A percentile compares a stretch with the other conserved stretches of the same genome.
These are phyloP conservation scores for Heliconius nattereri DNA, from an alignment of 1,140 invertebrate species.

Conservation along the genomic window DNA sequence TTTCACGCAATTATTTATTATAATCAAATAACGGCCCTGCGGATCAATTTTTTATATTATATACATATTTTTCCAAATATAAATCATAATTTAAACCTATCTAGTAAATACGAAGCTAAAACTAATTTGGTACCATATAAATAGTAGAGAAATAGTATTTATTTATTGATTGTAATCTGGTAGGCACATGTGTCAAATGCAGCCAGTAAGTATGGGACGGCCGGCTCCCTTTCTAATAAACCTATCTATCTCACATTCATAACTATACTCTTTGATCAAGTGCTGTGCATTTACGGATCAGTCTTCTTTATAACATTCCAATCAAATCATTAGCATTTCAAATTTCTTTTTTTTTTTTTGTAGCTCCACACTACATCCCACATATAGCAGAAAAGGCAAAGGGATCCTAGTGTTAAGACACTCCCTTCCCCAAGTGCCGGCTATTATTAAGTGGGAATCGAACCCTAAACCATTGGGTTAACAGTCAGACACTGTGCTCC, in stretches of 20 bases:
- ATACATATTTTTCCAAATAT: background rate
- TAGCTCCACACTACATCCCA: too few species aligned
- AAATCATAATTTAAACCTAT: background rate
- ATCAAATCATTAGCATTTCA: constrained; percentile 47
- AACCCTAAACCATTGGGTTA: too few species aligned
- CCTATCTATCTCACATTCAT: constrained; percentile 52
- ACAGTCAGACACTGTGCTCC: too few species aligned
- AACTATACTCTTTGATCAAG: constrained; percentile 49
- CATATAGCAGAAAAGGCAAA: too few species aligned
- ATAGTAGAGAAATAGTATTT: constrained; percentile 4
- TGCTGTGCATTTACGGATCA: constrained; percentile 60
- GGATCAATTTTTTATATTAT: background rate
- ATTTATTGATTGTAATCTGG: constrained; percentile 15
- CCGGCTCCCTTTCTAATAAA: constrained; percentile 43
- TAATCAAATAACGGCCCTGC: too few species aligned
- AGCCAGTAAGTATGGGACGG: constrained; percentile 45
- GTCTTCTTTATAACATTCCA: constrained; percentile 53
- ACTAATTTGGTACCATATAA: constrained; percentile 8
- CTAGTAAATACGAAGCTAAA: constrained; percentile 1
- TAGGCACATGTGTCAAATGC: constrained; percentile 37
- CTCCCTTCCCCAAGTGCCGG: too few species aligned
- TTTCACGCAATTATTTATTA: too few species aligned
- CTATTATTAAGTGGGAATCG: too few species aligned
- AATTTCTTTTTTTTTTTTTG: background rate
- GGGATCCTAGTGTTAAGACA: too few species aligned